A percentile compares a stretch with the other conserved stretches of the same genome.
Conservation (phyloP, 2,888 invertebrate species). For the Apantesis nais region DNA sequence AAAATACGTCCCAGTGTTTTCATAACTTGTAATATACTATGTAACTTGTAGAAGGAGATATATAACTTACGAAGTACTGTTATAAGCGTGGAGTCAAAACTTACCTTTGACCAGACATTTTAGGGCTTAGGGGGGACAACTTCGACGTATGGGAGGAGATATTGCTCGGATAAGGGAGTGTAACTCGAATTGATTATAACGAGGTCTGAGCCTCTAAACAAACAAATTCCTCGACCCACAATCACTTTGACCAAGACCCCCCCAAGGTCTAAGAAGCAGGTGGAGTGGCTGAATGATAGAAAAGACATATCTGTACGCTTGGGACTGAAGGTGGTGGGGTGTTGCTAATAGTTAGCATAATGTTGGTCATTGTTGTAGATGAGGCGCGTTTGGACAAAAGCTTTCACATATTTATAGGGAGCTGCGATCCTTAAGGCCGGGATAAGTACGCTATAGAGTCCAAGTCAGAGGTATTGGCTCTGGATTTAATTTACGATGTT, state of each 20-base stretch:
- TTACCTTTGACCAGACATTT: too few species aligned
- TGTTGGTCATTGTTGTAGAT: constrained; percentile 65
- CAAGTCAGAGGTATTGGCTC: constrained; percentile 3
- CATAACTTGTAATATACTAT: too few species aligned
- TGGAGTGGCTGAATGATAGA: neutral
- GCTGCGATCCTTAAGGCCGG: constrained; percentile 54
- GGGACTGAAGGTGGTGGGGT: constrained; percentile 38
- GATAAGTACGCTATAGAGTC: constrained; percentile 1
- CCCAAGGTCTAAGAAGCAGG: neutral
- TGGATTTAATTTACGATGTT: neutral
- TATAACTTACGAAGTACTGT: too few species aligned
- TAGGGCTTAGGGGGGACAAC: neutral
- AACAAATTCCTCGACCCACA: neutral
- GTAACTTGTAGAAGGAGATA: too few species aligned
- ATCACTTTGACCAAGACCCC: neutral
- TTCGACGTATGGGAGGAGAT: neutral
- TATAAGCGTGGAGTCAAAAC: too few species aligned
- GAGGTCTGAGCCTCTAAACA: neutral
- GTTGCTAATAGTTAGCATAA: constrained; percentile 28
- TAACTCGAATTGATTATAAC: neutral
- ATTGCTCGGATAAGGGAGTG: neutral
- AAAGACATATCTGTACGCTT: constrained; percentile 12
- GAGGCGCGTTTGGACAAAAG: constrained; percentile 50
- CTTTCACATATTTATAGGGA: constrained; percentile 63
- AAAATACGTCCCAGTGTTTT: too few species aligned